A percentile compares a stretch with the other conserved stretches of the same genome.
Conservation (phyloP, 2,888 invertebrate genomes). For the Pterostichus madidus region DNA sequence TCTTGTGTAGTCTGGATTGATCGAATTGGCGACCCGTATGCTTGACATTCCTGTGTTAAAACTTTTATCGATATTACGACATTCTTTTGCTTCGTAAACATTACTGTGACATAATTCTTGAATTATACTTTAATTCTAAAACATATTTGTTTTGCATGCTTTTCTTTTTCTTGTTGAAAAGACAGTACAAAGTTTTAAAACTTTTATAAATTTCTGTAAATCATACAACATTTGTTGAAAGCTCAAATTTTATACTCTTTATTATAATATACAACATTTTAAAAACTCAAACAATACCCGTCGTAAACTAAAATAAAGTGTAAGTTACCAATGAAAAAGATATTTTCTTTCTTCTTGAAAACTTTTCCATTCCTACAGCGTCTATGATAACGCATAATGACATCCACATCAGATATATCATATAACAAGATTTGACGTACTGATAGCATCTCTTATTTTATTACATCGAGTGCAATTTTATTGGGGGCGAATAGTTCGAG, state of each 20-base stretch:
- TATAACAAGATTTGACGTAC: constrained; percentile 18
- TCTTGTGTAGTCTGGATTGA: too few relatives aligned
- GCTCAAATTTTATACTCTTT: neutral
- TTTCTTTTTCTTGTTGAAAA: neutral
- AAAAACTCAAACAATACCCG: neutral
- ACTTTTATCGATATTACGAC: too few relatives aligned
- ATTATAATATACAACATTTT: neutral
- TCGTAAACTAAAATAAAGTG: neutral
- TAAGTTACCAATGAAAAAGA: constrained; percentile 2
- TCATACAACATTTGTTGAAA: neutral
- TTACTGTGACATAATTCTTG: too few relatives aligned
- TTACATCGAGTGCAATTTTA: neutral
- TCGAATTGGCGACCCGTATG: too few relatives aligned
- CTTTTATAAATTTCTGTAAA: neutral
- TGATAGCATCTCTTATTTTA: neutral
- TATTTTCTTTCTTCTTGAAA: neutral
- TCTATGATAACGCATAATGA: constrained; percentile 9
- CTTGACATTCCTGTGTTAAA: too few relatives aligned
- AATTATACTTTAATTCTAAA: too few relatives aligned
- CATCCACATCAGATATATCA: constrained; percentile 14
- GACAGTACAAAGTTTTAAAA: neutral
- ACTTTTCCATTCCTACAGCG: neutral
- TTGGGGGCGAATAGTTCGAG: neutral
- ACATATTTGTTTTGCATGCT: too few relatives aligned
- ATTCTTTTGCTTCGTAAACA: too few relatives aligned